These are phyloP conservation scores for Morus bassanus DNA, from an alignment of 2,797 vertebrate genomes.

Conservation along the genomic window DNA sequence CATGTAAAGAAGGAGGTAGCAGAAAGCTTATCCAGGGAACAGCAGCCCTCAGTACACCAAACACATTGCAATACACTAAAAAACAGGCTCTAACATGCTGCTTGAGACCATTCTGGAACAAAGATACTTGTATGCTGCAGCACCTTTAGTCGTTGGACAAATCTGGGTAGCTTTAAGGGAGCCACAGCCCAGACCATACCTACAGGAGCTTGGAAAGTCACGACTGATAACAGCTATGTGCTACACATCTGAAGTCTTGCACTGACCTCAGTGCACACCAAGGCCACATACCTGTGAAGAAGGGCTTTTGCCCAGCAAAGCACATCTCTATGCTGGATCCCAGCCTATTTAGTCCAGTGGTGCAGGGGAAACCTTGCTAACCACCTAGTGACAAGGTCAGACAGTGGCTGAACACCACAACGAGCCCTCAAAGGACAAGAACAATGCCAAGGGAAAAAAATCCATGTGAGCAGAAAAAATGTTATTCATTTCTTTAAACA, in stretches of 20 bases:
- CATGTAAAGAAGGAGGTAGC: background rate
- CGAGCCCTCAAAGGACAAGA: accelerated
- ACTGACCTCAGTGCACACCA: background rate
- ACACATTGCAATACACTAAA: background rate
- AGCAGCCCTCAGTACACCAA: background rate
- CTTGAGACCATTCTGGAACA: background rate
- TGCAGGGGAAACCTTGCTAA: background rate
- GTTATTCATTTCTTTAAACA: background rate
- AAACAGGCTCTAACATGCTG: background rate
- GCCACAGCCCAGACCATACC: background rate
- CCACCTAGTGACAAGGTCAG: background rate
- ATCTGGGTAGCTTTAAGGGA: background rate
- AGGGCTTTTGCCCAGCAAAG: background rate
- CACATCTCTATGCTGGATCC: background rate
- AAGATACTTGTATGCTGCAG: accelerated
- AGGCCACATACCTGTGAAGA: background rate
- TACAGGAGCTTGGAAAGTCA: background rate
- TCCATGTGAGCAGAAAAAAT: accelerated
- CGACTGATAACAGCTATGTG: accelerated
- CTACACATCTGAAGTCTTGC: background rate
- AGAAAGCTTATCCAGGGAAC: background rate
- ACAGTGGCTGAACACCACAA: background rate
- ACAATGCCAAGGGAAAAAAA: background rate
- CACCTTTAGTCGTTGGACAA: background rate
- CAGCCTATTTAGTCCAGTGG: background rate